Evolutionary conservation across 2,113 vertebrate genomes (phyloP).

Genomic region (Hyperopisus bebe): DNA sequence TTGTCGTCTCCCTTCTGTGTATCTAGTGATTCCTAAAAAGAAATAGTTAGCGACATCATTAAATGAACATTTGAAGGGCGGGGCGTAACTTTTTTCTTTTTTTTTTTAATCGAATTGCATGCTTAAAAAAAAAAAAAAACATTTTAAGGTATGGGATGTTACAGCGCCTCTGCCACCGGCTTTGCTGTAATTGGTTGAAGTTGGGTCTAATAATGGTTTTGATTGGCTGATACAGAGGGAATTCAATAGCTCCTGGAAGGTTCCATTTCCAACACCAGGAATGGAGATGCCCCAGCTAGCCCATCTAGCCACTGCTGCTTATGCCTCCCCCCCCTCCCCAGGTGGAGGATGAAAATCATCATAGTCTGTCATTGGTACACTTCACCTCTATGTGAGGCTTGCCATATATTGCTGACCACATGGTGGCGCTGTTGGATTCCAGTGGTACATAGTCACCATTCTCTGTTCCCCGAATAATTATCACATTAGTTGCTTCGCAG

Average conservation of each 20-base stretch:
- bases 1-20: conserved; percentile 21
- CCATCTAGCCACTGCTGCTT: background rate
- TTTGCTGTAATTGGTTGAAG: conserved; percentile 10
- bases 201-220: background rate
- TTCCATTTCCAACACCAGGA: conserved; percentile 4
- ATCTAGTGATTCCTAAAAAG: conserved; percentile 26
- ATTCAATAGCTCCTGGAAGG: background rate
- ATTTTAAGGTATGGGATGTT: background rate
- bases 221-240: background rate
- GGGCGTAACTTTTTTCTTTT: conserved; percentile 45
- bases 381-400: background rate
- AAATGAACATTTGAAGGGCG: conserved; percentile 34
- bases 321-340: background rate
- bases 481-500: background rate
- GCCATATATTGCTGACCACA: background rate
- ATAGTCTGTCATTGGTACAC: background rate
- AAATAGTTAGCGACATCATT: conserved; percentile 46
- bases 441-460: background rate
- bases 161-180: conserved; percentile 2
- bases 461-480: background rate
- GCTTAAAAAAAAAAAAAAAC: conserved; percentile 27
- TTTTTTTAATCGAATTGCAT: conserved; percentile 57
- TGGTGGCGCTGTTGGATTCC: background rate
- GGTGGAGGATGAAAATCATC: background rate
- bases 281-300: background rate